Evolutionary conservation across 2,888 invertebrate genomes (phyloP).

Genomic region (Drepanosiphum platanoidis): DNA sequence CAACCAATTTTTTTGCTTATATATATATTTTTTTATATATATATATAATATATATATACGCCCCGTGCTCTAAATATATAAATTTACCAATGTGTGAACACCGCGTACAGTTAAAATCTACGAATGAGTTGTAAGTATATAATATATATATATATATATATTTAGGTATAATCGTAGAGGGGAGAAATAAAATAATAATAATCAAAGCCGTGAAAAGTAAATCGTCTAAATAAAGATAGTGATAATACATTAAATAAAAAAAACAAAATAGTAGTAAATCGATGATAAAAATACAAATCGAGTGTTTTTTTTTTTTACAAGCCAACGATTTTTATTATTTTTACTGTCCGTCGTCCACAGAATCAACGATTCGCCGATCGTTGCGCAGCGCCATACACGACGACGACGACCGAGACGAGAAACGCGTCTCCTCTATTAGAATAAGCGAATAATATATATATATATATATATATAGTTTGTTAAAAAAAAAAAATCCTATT

Average conservation of each 20-base stretch:
- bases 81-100: conserved; percentile 33
- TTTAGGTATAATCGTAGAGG: background rate
- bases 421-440: conserved; percentile 34
- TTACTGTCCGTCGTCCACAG: conserved; percentile 5
- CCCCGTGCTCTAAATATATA: conserved; percentile 59
- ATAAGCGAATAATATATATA: no score
- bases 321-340: conserved; percentile 22
- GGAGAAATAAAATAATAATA: background rate
- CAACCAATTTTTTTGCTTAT: no score
- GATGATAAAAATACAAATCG: conserved; percentile 28
- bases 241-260: background rate
- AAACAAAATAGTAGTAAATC: conserved; percentile 22
- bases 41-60: conserved; percentile 13
- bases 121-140: no score
- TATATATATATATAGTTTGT: no score
- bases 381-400: background rate
- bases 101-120: background rate
- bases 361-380: background rate
- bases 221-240: background rate
- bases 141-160: no score
- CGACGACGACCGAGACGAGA: background rate
- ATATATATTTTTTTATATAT: conserved; percentile 53
- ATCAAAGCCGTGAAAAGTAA: background rate
- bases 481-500: background rate
- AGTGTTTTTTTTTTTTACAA: conserved; percentile 20